These are phyloP conservation scores for Pedetes capensis DNA, from an alignment of 2,113 vertebrate genomes.

Conservation along the genomic window DNA sequence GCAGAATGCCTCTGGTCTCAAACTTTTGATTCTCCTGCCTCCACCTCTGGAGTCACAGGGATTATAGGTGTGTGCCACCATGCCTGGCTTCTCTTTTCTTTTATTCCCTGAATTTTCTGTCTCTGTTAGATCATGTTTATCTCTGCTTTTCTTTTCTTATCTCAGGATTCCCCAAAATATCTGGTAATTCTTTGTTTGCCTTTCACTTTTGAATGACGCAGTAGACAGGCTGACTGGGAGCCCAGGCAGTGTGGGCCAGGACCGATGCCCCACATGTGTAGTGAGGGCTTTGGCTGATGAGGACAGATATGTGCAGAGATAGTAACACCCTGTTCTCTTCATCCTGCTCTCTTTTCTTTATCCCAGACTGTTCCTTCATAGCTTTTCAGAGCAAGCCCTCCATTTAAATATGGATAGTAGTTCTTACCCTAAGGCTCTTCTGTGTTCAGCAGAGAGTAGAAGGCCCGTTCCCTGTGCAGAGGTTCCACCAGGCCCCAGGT, in stretches of 20 bases:
- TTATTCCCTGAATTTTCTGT: not conserved
- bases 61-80: too few relatives aligned
- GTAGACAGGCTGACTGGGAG: not conserved
- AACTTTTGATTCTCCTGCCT: too few relatives aligned
- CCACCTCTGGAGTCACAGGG: too few relatives aligned
- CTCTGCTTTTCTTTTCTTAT: not conserved
- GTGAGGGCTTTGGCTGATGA: not conserved
- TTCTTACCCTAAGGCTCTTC: not conserved
- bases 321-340: fast-evolving
- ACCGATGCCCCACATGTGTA: not conserved
- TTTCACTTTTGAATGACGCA: not conserved
- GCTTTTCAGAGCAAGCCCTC: not conserved
- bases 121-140: not conserved
- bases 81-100: too few relatives aligned
- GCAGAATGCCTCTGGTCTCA: too few relatives aligned
- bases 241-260: fast-evolving
- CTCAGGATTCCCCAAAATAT: not conserved
- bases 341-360: not conserved
- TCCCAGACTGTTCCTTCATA: not conserved
- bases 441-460: not conserved
- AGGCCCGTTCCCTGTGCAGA: not conserved
- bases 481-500: not conserved
- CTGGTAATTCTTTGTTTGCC: not conserved
- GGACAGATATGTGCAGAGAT: not conserved
- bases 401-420: not conserved